These are phyloP conservation scores for Platanista minor DNA, from an alignment of 2,113 vertebrate genomes.

Conservation along the genomic window DNA sequence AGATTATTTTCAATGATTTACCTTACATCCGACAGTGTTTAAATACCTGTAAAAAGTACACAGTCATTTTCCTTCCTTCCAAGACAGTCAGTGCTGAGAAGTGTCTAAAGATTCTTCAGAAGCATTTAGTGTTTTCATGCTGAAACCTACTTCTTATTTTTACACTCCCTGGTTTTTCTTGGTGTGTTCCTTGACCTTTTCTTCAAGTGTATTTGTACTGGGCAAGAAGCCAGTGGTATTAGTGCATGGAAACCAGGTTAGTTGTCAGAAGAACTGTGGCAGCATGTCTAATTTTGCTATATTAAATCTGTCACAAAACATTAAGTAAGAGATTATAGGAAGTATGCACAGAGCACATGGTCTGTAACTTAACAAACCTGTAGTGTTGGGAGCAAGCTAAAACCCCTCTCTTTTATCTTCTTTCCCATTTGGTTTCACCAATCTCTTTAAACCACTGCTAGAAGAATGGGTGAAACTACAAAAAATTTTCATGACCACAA, in stretches of 20 bases:
- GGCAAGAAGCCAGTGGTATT: conserved; percentile 75
- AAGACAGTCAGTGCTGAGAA: not conserved
- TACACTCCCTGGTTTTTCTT: conserved; percentile 64
- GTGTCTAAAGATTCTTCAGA: conserved; percentile 18
- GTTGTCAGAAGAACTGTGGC: conserved; percentile 71
- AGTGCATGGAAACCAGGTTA: conserved; percentile 77
- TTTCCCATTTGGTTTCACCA: conserved; percentile 5
- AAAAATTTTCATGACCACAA: conserved; percentile 35
- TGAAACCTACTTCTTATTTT: conserved; percentile 55
- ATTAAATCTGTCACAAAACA: conserved; percentile 81
- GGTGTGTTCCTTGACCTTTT: conserved; percentile 47
- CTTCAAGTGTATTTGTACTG: conserved; percentile 73
- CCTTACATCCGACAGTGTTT: not conserved
- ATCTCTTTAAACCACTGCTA: conserved; percentile 58
- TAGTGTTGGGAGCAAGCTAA: conserved; percentile 70
- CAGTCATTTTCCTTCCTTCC: not conserved
- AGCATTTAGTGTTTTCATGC: not conserved
- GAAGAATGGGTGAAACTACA: conserved; percentile 44
- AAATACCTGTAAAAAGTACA: not conserved
- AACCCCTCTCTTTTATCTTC: conserved; percentile 63
- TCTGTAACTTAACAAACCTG: conserved; percentile 78
- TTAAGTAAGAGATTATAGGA: conserved; percentile 80
- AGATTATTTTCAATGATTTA: not conserved
- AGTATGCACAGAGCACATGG: conserved; percentile 73
- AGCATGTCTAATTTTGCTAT: conserved; percentile 80